phyloP scores from a whole-genome alignment of 2,113 vertebrate species.

The Dendropsophus ebraccatus region DNA sequence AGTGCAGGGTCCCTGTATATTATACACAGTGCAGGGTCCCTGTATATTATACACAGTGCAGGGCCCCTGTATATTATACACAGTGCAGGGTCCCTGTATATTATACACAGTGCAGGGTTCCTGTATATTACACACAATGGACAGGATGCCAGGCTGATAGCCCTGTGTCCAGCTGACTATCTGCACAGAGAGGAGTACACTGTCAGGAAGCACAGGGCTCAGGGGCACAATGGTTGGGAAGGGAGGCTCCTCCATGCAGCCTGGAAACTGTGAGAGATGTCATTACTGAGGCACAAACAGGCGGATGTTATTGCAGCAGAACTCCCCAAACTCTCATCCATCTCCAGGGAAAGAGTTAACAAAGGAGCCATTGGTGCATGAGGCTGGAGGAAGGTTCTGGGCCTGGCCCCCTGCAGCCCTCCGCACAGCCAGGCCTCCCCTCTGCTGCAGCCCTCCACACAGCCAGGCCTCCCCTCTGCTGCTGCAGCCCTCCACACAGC shows the following conservation, averaged over 20 bases:
- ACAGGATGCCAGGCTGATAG: constrained; percentile 2
- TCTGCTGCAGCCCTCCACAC: background rate
- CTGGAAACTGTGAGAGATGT: constrained; percentile 4
- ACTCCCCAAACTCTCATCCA: constrained; percentile 8
- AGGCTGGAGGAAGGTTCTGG: background rate
- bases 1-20: background rate
- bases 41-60: background rate
- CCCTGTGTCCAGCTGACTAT: background rate
- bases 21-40: background rate
- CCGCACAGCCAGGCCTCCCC: no score
- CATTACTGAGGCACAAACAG: constrained; percentile 11
- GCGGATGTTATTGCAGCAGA: constrained; percentile 10
- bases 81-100: background rate
- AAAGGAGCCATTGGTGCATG: background rate
- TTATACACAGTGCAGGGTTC: background rate
- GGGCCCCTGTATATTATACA: background rate
- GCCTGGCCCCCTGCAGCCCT: background rate
- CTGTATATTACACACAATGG: background rate
- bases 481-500: background rate
- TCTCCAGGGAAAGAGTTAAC: constrained; percentile 13
- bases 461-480: background rate
- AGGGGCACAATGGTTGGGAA: background rate
- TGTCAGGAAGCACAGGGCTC: constrained; percentile 10
- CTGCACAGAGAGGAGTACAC: background rate
- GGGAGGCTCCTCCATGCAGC: constrained; percentile 10